Conservation (phyloP, 2,113 vertebrate genomes). For the Lamprologus ornatipinnis region DNA sequence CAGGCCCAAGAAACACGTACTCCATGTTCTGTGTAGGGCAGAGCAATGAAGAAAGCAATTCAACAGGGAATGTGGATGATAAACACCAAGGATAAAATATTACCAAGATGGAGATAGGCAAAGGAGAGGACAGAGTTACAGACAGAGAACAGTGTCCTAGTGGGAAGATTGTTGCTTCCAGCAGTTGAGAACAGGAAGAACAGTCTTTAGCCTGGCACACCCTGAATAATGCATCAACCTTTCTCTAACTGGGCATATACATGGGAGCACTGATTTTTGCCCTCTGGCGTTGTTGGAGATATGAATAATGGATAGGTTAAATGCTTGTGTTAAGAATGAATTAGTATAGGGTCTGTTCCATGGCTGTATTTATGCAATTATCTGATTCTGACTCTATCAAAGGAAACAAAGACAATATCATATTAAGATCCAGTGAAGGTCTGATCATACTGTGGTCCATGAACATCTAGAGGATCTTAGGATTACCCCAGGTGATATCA, state of each 20-base stretch:
- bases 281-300: conserved; percentile 57
- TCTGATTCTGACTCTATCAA: conserved; percentile 8
- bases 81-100: not conserved
- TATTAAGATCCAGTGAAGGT: conserved; percentile 14
- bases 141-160: conserved; percentile 23
- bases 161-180: conserved; percentile 52
- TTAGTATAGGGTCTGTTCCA: conserved; percentile 28
- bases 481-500: not conserved
- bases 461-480: not conserved
- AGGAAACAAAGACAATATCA: not conserved
- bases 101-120: not conserved
- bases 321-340: conserved; percentile 62
- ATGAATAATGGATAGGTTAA: conserved; percentile 69
- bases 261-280: conserved; percentile 51
- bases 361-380: conserved; percentile 19
- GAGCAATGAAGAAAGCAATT: not conserved
- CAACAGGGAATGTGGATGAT: not conserved
- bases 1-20: not conserved
- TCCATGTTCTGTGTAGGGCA: not conserved
- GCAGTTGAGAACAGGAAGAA: conserved; percentile 37
- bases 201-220: conserved; percentile 53
- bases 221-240: conserved; percentile 66
- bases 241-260: conserved; percentile 55
- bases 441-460: conserved; percentile 11
- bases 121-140: conserved; percentile 3